Base-by-base conservation (phyloP, 1,140 invertebrate species). In the Brachystomella parvula region DNA sequence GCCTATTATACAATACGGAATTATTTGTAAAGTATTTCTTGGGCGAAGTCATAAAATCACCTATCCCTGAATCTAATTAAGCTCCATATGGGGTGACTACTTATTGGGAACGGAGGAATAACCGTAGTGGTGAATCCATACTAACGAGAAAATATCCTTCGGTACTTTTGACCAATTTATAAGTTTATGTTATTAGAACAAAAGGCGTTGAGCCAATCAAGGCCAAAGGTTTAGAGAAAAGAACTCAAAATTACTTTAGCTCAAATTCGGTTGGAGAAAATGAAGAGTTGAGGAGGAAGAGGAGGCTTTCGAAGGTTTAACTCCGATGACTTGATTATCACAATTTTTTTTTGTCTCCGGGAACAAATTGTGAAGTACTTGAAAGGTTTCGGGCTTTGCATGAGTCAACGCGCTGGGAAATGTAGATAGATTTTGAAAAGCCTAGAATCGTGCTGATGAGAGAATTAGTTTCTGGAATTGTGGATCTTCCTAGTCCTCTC, bases 171-270 rank as follows among this genome's bases (percentile, higher is more conserved):
- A 15, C 49, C 49, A 53, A 53, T 53, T 24, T 53, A 53, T 53
- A 53, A 44, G n/a, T 53, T 53, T 53, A 53, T 53, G 49, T 17
- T 24, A 53, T 39, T 19, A 24, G 24, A 53, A 53, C 49, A 53
- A 53, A 17, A 53, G n/a, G 39, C 9, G 39, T 44, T 53, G 49
- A 53, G 49, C 12, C 49, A 53, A 44, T 53, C 21, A 24, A 53
- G 49, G 24, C 15, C 49, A 53, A 53, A n/a, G n/a, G n/a, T n/a
- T 53, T 24, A 26, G 49, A 24, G 6, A 6, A 26, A 19, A 17
- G 39, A n/a, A 44, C 9, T n/a, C n/a, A n/a, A 44, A 44, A 44
- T 44, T 44, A 44, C n/a, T 12, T 9, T 9, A n/a, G n/a, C 9
- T 44, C n/a, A 44, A n/a, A n/a, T 44, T n/a, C 39, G 39, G n/a